A percentile compares a stretch with the other conserved stretches of the same genome.
These are phyloP conservation scores for Illadopsis cleaveri DNA, from an alignment of 2,113 vertebrate genomes.

Conservation along the genomic window DNA sequence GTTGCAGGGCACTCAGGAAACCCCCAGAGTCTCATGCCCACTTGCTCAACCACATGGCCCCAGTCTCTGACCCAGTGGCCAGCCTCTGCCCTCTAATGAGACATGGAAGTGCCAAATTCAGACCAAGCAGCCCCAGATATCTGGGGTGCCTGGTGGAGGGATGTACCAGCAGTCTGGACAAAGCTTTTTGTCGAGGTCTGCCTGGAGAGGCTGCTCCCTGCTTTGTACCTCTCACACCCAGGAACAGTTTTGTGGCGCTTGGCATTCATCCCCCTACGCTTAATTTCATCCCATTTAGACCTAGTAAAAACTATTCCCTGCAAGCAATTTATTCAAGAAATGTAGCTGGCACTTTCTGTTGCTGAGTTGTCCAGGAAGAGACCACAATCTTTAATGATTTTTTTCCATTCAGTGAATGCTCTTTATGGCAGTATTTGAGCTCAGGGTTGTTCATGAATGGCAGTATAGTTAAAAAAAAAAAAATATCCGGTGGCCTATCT, in stretches of 20 bases:
- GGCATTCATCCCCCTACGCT: slow-evolving; percentile 4
- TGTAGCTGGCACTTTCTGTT: slow-evolving; percentile 52
- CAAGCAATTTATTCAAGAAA: slow-evolving; percentile 58
- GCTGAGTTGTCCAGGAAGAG: slow-evolving; percentile 56
- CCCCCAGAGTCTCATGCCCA: neutral
- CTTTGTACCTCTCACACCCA: slow-evolving; percentile 17
- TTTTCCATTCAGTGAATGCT: slow-evolving; percentile 49
- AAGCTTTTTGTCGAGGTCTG: neutral
- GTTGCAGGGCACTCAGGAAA: fast-evolving
- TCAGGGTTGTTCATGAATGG: slow-evolving; percentile 12
- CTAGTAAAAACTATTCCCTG: slow-evolving; percentile 57
- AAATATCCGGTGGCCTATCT: neutral
- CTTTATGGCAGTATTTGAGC: slow-evolving; percentile 36
- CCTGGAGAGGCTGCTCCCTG: neutral
- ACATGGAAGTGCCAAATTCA: neutral
- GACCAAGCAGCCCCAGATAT: neutral
- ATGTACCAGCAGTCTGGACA: neutral
- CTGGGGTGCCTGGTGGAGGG: neutral
- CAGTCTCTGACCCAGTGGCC: neutral
- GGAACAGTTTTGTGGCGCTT: slow-evolving; percentile 6
- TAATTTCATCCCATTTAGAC: slow-evolving; percentile 60
- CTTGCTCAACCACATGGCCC: neutral
- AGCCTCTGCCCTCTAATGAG: slow-evolving; percentile 13
- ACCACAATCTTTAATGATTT: slow-evolving; percentile 52
- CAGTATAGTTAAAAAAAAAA: neutral